Percentiles rank a stretch among this genome's conserved stretches.
Evolutionary conservation across 2,113 vertebrate genomes (phyloP).

Genomic region (Atherinomorus stipes): DNA sequence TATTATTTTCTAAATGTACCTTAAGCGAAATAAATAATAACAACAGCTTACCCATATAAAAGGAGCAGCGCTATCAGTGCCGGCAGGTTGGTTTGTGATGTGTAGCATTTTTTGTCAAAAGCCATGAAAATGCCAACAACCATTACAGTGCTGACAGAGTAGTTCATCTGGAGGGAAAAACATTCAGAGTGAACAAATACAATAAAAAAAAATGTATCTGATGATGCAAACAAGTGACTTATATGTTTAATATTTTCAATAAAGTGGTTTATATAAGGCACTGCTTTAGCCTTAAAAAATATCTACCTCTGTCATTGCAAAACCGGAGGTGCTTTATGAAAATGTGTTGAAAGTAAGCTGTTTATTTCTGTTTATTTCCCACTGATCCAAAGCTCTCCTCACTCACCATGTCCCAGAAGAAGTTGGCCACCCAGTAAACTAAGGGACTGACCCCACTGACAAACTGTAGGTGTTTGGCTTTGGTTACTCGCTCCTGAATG

Average conservation of each 20-base stretch:
- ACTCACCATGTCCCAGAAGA: slow-evolving; percentile 94
- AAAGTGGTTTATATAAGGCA: background rate
- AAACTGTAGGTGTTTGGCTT: slow-evolving; percentile 96
- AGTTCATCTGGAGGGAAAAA: slow-evolving; percentile 85
- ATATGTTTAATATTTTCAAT: no score
- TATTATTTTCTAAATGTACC: background rate
- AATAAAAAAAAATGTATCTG: background rate
- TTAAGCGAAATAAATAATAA: background rate
- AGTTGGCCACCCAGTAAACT: slow-evolving; percentile 94
- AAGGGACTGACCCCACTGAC: slow-evolving; percentile 92
- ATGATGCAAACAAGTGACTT: background rate
- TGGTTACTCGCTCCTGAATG: slow-evolving; percentile 94
- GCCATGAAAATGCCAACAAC: slow-evolving; percentile 91
- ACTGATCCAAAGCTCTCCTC: background rate
- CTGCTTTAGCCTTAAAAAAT: background rate
- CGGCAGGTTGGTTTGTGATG: slow-evolving; percentile 89
- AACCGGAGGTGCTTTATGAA: no score
- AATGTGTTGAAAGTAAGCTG: no score
- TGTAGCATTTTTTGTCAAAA: slow-evolving; percentile 95
- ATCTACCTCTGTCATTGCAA: no score
- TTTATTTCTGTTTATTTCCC: background rate
- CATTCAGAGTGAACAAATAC: background rate
- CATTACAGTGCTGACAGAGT: slow-evolving; percentile 88
- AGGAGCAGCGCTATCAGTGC: slow-evolving; percentile 89
- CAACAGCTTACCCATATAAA: slow-evolving; percentile 91